A percentile compares a stretch with the other conserved stretches of the same genome.
These are phyloP conservation scores for Bombus turneri DNA, from an alignment of 1,140 invertebrate genomes.

Conservation along the genomic window DNA sequence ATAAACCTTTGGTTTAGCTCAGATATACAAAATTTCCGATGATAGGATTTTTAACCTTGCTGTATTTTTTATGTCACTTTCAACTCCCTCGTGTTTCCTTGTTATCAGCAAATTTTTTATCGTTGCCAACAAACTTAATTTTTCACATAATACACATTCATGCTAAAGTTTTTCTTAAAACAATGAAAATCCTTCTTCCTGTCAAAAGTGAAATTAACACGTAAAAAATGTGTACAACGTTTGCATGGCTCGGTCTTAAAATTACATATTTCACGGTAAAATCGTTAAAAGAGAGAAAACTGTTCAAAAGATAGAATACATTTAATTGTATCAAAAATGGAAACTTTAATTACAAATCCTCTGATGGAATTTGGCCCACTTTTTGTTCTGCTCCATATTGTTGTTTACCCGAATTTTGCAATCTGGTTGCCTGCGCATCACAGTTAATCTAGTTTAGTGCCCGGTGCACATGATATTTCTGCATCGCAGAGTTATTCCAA, in stretches of 20 bases:
- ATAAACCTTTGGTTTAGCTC: too few species aligned
- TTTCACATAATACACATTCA: too few species aligned
- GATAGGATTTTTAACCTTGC: too few species aligned
- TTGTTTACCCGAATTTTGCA: not conserved
- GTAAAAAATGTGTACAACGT: not conserved
- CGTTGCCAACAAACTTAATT: too few species aligned
- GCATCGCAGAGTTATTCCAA: not conserved
- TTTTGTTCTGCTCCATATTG: not conserved
- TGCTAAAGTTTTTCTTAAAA: too few species aligned
- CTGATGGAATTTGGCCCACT: not conserved
- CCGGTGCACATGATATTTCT: not conserved
- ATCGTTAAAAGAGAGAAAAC: not conserved
- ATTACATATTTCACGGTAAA: not conserved
- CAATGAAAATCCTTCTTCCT: too few species aligned
- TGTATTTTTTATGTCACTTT: too few species aligned
- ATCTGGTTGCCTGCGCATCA: not conserved
- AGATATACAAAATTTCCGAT: too few species aligned
- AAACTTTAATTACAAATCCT: not conserved
- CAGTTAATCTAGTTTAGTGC: constrained; percentile 12
- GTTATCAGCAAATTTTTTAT: too few species aligned
- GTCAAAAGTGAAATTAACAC: too few species aligned
- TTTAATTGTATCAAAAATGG: not conserved
- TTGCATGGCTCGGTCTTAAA: not conserved
- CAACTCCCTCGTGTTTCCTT: too few species aligned
- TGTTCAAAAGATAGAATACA: not conserved